These are phyloP conservation scores for Brachirus orientalis DNA, from an alignment of 2,113 vertebrate species.

Conservation along the genomic window DNA sequence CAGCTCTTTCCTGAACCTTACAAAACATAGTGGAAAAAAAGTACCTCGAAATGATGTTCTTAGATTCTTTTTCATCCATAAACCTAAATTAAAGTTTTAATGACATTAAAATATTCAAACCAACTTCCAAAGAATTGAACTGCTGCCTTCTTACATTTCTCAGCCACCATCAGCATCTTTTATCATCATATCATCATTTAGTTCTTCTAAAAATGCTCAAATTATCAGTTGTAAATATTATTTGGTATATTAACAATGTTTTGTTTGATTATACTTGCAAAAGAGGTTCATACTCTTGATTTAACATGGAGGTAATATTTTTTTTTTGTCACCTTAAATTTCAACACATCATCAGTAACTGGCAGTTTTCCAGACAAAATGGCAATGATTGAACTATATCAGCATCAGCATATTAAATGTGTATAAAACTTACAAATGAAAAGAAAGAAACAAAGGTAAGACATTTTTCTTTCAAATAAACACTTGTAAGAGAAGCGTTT, in stretches of 20 bases:
- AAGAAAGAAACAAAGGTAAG: background rate
- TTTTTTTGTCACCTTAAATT: background rate
- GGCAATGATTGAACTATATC: too few relatives aligned
- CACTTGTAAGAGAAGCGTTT: background rate
- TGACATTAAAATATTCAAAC: background rate
- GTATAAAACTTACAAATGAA: background rate
- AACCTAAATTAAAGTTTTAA: too few relatives aligned
- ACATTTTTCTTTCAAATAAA: background rate
- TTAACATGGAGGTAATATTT: background rate
- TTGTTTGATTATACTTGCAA: conserved; percentile 6
- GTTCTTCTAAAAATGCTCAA: conserved; percentile 3
- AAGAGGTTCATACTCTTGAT: too few relatives aligned
- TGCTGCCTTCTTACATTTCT: background rate
- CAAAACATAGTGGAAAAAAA: too few relatives aligned
- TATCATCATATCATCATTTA: too few relatives aligned
- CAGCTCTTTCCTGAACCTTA: conserved; percentile 78
- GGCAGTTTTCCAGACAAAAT: background rate
- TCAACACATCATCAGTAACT: too few relatives aligned
- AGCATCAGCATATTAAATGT: background rate
- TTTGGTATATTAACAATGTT: conserved; percentile 1
- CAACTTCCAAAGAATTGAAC: too few relatives aligned
- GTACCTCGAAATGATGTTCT: background rate
- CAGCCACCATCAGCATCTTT: background rate
- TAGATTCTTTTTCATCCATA: too few relatives aligned
- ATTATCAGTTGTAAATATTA: background rate